phyloP scores from a whole-genome alignment of 64 coral and sea anemone species.

The Cladopsammia gracilis region DNA sequence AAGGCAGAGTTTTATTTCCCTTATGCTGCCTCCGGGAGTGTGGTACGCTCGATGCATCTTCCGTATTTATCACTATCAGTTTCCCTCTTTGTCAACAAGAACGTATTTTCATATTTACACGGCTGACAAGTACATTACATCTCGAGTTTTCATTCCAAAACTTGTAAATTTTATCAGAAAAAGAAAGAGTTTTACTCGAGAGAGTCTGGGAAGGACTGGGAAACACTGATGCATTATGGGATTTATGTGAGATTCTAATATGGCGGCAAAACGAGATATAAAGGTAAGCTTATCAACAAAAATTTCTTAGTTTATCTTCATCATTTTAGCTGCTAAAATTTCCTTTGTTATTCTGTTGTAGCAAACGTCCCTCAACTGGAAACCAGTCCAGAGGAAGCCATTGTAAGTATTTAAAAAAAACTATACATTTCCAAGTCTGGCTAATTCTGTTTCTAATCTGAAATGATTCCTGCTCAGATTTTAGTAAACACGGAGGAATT shows the following conservation, averaged over 20 bases:
- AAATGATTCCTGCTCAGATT: no score
- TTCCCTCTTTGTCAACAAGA: neutral
- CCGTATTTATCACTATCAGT: neutral
- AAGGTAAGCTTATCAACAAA: neutral
- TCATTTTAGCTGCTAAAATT: neutral
- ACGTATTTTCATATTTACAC: neutral
- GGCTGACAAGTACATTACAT: no score
- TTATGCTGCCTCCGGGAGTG: constrained; percentile 74
- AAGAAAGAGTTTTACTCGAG: neutral
- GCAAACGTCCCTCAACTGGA: constrained; percentile 84
- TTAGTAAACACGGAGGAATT: no score
- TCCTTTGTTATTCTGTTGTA: constrained; percentile 21
- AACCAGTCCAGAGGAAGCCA: constrained; percentile 83
- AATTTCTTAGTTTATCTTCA: neutral
- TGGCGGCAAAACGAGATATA: constrained; percentile 37
- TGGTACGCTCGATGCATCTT: constrained; percentile 56
- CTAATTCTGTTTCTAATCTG: neutral
- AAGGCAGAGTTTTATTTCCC: constrained; percentile 97
- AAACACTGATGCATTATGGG: constrained; percentile 4
- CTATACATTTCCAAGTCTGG: no score
- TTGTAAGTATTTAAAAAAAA: constrained; percentile 71
- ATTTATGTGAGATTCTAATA: neutral
- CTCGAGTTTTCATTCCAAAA: neutral
- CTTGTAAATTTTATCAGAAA: neutral
- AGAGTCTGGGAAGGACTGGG: neutral